Conservation (phyloP, 1,140 invertebrate species). For the Chrysoperla carnea region DNA sequence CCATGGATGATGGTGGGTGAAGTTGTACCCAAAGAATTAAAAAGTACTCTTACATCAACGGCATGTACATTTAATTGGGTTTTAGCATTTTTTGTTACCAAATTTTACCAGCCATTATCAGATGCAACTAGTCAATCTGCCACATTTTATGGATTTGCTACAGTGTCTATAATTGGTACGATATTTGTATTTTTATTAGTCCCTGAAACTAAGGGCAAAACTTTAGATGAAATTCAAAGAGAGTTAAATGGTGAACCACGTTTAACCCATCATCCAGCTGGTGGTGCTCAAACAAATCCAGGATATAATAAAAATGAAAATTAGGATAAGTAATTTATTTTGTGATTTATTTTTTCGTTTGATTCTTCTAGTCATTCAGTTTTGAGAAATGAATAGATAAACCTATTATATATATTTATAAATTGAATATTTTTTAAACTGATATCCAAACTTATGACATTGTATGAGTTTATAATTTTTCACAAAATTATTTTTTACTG, state of each 20-base stretch:
- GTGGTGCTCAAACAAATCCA: no score
- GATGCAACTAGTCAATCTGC: constrained; percentile 32
- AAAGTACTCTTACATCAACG: constrained; percentile 53
- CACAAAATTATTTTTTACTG: no score
- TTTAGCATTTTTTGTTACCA: constrained; percentile 64
- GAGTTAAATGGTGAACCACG: constrained; percentile 26
- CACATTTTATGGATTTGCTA: constrained; percentile 68
- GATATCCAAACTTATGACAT: no score
- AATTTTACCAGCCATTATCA: constrained; percentile 47
- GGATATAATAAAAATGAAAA: no score
- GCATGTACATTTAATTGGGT: constrained; percentile 63
- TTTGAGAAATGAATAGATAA: no score
- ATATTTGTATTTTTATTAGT: constrained; percentile 61
- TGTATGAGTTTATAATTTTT: no score
- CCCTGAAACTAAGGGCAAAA: constrained; percentile 83
- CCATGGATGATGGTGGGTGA: constrained; percentile 67
- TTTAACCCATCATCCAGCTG: no score
- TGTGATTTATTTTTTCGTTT: no score
- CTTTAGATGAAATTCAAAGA: constrained; percentile 62
- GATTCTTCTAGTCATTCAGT: no score
- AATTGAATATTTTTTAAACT: no score
- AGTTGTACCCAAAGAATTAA: constrained; percentile 52
- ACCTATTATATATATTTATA: no score
- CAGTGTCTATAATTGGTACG: constrained; percentile 45
- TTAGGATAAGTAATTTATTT: no score